Conservation (phyloP, 2,888 invertebrate species). For the Zaprionus lineosus region DNA sequence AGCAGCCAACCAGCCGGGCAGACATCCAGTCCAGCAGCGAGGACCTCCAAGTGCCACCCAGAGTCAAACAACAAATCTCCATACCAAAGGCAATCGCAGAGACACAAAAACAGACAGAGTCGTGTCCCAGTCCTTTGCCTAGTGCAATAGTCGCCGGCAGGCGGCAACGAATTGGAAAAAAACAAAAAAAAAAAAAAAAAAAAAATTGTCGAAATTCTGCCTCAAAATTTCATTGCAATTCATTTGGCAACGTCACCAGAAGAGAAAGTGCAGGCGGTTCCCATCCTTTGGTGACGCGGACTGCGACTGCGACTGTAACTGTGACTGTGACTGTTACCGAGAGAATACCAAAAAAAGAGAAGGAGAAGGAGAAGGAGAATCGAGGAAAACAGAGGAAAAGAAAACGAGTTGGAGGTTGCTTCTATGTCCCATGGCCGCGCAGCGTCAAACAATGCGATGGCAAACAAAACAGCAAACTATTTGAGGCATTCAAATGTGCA, state of each 20-base stretch:
- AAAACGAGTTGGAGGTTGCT: slow-evolving; percentile 21
- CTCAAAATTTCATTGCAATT: slow-evolving; percentile 78
- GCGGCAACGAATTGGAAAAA: slow-evolving; percentile 14
- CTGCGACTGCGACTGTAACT: too few species aligned
- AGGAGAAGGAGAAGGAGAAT: slow-evolving; percentile 23
- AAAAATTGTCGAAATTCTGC: slow-evolving; percentile 39
- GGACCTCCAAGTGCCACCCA: too few species aligned
- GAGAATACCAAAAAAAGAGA: slow-evolving; percentile 46
- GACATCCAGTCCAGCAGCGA: slow-evolving; percentile 21
- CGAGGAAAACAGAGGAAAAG: neutral
- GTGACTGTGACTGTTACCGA: too few species aligned
- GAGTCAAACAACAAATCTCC: slow-evolving; percentile 32
- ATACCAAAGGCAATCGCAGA: slow-evolving; percentile 23
- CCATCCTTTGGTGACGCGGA: too few species aligned
- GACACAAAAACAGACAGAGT: slow-evolving; percentile 16
- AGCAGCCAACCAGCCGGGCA: slow-evolving; percentile 1
- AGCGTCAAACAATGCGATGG: slow-evolving; percentile 68
- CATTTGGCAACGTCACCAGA: slow-evolving; percentile 60
- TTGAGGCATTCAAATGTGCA: slow-evolving; percentile 77
- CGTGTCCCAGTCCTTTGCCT: slow-evolving; percentile 54
- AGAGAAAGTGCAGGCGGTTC: slow-evolving; percentile 48
- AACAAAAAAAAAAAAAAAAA: slow-evolving; percentile 1
- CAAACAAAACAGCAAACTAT: slow-evolving; percentile 78
- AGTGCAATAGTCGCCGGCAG: slow-evolving; percentile 53
- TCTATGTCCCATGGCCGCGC: slow-evolving; percentile 45